These are phyloP conservation scores for Pholis gunnellus DNA, from an alignment of 2,113 vertebrate species.

Conservation along the genomic window DNA sequence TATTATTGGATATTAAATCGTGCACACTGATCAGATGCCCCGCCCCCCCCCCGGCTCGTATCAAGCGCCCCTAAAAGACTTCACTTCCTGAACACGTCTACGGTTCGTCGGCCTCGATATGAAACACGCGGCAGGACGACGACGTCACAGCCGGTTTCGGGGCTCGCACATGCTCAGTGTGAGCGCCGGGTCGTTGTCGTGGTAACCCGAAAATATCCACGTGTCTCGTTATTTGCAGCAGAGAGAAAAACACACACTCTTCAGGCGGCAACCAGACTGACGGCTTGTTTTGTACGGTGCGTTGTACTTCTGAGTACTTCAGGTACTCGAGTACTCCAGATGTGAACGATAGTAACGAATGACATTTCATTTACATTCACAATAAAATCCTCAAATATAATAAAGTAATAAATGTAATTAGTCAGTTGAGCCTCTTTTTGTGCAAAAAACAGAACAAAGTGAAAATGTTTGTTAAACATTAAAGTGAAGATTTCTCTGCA, in stretches of 20 bases:
- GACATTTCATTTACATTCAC: too few relatives aligned
- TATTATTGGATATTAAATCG: too few relatives aligned
- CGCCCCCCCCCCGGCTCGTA: not conserved
- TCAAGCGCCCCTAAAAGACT: not conserved
- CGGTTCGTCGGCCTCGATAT: not conserved
- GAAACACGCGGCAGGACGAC: not conserved
- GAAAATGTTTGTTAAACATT: too few relatives aligned
- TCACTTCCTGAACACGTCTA: not conserved
- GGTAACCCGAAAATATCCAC: not conserved
- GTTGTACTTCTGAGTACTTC: not conserved
- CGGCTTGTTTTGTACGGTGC: not conserved
- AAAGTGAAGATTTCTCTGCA: too few relatives aligned
- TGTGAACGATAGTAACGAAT: too few relatives aligned
- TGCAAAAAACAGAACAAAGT: too few relatives aligned
- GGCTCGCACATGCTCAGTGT: conserved; percentile 16
- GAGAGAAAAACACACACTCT: not conserved
- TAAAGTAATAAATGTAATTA: too few relatives aligned
- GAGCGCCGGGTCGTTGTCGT: not conserved
- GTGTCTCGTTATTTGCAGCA: not conserved
- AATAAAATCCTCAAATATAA: too few relatives aligned
- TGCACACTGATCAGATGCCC: too few relatives aligned
- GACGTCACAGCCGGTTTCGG: not conserved
- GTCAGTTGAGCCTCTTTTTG: too few relatives aligned
- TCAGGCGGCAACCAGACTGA: conserved; percentile 24
- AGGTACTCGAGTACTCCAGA: not conserved